Evolutionary conservation across 2,888 invertebrate species (phyloP).

Genomic region (Drosophila siamana): DNA sequence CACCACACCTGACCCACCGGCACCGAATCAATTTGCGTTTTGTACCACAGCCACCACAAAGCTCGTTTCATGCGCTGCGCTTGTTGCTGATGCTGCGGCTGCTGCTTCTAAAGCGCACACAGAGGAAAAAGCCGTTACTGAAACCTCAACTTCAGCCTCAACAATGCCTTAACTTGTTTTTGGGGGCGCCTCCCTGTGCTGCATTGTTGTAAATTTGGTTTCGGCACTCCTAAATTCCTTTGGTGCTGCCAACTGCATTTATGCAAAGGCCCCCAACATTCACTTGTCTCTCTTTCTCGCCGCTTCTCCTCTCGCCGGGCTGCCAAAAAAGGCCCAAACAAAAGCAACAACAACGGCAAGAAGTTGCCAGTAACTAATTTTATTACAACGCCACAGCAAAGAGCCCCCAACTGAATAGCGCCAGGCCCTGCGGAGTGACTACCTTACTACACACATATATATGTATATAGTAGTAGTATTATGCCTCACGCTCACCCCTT

Average conservation of each 20-base stretch:
- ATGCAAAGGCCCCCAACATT: slow-evolving; percentile 60
- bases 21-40: slow-evolving; percentile 71
- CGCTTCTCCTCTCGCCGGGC: background rate
- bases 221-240: slow-evolving; percentile 76
- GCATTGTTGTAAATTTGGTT: slow-evolving; percentile 74
- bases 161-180: slow-evolving; percentile 30
- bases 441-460: background rate
- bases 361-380: slow-evolving; percentile 64
- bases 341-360: slow-evolving; percentile 16
- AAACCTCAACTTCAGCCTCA: slow-evolving; percentile 23
- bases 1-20: slow-evolving; percentile 29
- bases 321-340: slow-evolving; percentile 45
- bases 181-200: slow-evolving; percentile 26
- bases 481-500: background rate
- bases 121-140: background rate
- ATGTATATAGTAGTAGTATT: no score
- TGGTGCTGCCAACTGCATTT: slow-evolving; percentile 73
- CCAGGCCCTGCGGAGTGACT: slow-evolving; percentile 14
- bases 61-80: slow-evolving; percentile 56
- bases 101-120: slow-evolving; percentile 18
- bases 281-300: slow-evolving; percentile 1
- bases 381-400: slow-evolving; percentile 72
- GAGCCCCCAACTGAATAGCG: slow-evolving; percentile 63
- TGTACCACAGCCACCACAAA: slow-evolving; percentile 45
- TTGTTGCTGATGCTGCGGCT: slow-evolving; percentile 39